Conservation (phyloP, 2,113 vertebrate genomes). For the Jacana jacana region DNA sequence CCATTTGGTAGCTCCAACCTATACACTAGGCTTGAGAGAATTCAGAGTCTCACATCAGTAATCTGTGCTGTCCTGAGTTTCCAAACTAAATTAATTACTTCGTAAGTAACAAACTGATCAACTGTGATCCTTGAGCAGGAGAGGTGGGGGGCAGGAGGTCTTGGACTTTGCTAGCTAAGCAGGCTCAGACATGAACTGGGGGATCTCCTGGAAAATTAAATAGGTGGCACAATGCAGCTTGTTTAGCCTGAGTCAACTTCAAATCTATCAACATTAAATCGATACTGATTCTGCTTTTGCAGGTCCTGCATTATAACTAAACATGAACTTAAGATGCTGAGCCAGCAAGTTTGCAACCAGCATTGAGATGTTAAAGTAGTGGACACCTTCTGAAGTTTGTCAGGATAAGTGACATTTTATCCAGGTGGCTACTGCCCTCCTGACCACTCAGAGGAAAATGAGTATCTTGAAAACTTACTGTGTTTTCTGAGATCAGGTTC, state of each 20-base stretch:
- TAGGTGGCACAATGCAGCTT: not conserved
- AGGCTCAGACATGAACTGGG: not conserved
- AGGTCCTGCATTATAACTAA: not conserved
- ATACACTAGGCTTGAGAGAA: not conserved
- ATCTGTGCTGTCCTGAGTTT: not conserved
- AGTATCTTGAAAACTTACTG: not conserved
- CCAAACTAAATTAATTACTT: not conserved
- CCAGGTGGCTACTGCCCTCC: not conserved
- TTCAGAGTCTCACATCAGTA: not conserved
- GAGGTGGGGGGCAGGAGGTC: not conserved
- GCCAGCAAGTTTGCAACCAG: not conserved
- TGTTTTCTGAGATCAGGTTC: not conserved
- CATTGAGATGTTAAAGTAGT: not conserved
- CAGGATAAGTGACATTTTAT: not conserved
- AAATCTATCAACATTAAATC: not conserved
- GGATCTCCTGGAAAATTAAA: not conserved
- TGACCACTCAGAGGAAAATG: not conserved
- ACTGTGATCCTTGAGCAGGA: not conserved
- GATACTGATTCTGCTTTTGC: not conserved
- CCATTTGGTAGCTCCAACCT: not conserved
- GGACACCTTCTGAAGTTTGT: not conserved
- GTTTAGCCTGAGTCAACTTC: not conserved
- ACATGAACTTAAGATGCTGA: not conserved
- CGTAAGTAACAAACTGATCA: not conserved
- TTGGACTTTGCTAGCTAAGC: not conserved